Base-by-base conservation (phyloP, 2,113 vertebrate species). In the Scatophagus argus region DNA sequence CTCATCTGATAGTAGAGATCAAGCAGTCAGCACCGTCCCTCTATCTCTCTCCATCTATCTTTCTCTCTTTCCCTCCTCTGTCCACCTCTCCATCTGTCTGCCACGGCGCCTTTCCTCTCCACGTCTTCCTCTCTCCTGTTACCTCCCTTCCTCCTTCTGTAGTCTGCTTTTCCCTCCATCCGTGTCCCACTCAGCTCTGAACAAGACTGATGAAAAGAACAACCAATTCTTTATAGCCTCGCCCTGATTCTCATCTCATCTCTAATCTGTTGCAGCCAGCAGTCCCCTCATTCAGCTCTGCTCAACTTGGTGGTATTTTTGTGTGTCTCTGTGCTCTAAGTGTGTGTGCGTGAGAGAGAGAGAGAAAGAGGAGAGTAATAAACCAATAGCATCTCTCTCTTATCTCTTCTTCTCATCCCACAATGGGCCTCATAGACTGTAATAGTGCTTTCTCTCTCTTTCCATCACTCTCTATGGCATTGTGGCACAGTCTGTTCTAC, bases 241-340 rank as follows among this genome's bases (percentile, higher is more conserved):
- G 39, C 56, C 51, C 43, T n/a, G 69, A 87, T 83, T 82, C 61
- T 88, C 74, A 85, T 87, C 73, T 87, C 66, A 85, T 82, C 82
- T 89, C 68, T 77, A 88, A 89, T 87, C 88, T 87, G 32, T 47
- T 86, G 16, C 46, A 34, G 63, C 56, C 74, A 72, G 60, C 65
- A 66, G 49, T 54, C 59, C 49, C 25, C 39, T 67, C 61, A 1
- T 67, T 86, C 66, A 69, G 32, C 80, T 75, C 75, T 46, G 39
- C 65, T 76, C 51, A 76, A 43, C 44, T 67, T 27, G 23, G 68
- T 51, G 62, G 61, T 60, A 56, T 77, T 59, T 75, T 31, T 63
- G 21, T 74, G 66, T 68, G n/a, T n/a, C n/a, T n/a, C n/a, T n/a
- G 34, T 82, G 52, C 47, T 44, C 12, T 9, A 14, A 39, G 65